phyloP scores from a whole-genome alignment of 2,797 vertebrate species.

The Eupleurogrammus muticus region DNA sequence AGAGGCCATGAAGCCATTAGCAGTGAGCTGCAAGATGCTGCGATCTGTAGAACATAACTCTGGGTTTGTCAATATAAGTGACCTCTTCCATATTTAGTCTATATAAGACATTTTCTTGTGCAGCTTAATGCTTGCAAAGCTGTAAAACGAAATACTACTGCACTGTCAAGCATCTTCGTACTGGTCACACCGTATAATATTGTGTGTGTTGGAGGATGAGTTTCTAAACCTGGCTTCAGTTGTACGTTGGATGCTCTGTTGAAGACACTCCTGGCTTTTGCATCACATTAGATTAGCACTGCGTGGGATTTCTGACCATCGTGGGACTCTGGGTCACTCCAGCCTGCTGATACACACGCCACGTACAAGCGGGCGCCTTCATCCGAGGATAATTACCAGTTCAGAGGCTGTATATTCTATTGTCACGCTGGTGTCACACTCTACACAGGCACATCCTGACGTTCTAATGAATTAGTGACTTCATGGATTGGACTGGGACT shows the following conservation, averaged over 20 bases:
- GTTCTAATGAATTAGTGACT: neutral
- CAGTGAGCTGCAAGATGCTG: too few species aligned
- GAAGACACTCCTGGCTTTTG: neutral
- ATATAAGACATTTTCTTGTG: neutral
- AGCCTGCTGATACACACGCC: slow-evolving; percentile 2
- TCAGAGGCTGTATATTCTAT: slow-evolving; percentile 1
- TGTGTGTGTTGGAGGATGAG: neutral
- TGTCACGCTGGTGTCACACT: neutral
- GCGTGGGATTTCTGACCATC: slow-evolving; percentile 1
- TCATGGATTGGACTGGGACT: neutral
- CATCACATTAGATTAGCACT: slow-evolving; percentile 3
- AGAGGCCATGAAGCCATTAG: too few species aligned
- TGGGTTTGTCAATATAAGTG: neutral
- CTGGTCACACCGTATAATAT: neutral
- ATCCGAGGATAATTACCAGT: slow-evolving; percentile 13
- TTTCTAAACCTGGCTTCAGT: slow-evolving; percentile 2
- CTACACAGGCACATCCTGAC: neutral
- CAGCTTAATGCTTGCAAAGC: neutral
- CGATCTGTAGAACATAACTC: neutral
- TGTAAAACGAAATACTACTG: neutral
- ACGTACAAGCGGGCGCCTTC: neutral
- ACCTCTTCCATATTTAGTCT: neutral
- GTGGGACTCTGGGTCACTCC: neutral
- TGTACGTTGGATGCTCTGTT: neutral
- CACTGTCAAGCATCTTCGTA: neutral